Conservation (phyloP, 2,888 invertebrate species). For the Adela reaumurella region DNA sequence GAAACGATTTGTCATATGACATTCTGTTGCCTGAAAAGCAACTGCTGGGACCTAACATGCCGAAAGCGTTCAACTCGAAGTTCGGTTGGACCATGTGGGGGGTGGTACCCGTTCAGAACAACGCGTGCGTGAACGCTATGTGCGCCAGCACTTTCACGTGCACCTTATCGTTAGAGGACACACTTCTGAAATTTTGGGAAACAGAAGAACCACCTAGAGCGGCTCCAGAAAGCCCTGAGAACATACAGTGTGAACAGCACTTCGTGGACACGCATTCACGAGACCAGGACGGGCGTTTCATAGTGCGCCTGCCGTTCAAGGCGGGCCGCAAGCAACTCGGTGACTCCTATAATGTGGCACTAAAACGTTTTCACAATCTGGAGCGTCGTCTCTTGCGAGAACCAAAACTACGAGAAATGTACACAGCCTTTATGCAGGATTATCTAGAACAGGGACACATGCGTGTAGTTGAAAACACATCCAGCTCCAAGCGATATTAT, state of each 20-base stretch:
- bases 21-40: background rate
- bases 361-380: conserved; percentile 5
- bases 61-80: background rate
- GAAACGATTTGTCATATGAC: background rate
- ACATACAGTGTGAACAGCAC: conserved; percentile 6
- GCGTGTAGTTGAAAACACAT: background rate
- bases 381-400: conserved; percentile 2
- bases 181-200: conserved; percentile 5
- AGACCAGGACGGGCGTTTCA: conserved; percentile 5
- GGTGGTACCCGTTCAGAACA: background rate
- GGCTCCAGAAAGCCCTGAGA: conserved; percentile 5
- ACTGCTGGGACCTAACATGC: background rate
- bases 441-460: background rate
- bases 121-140: background rate
- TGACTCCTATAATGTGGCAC: background rate
- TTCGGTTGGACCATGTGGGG: conserved; percentile 3
- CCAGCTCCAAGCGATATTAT: background rate
- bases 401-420: background rate
- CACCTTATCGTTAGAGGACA: conserved; percentile 5
- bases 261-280: conserved; percentile 6
- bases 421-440: background rate
- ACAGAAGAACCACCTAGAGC: conserved; percentile 2
- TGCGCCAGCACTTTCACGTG: background rate
- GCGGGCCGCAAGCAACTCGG: background rate
- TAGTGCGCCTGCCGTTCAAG: conserved; percentile 1